phyloP scores from a whole-genome alignment of 2,113 vertebrate species.

The Gallinago paraguaiae region DNA sequence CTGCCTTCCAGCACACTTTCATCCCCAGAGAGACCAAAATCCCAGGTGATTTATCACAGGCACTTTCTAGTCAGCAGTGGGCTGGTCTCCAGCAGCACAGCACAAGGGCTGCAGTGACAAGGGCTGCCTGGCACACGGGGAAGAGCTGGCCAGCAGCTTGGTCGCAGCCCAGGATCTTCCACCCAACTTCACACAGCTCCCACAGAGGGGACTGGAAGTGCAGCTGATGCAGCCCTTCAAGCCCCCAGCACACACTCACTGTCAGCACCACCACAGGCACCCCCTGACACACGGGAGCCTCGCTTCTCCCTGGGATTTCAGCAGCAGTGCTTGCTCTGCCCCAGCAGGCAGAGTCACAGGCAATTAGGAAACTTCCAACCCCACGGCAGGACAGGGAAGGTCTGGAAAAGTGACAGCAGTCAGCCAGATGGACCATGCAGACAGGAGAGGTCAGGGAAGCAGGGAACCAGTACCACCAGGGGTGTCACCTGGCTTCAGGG shows the following conservation, averaged over 20 bases:
- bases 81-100: background rate
- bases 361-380: background rate
- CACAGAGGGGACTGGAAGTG: fast-evolving
- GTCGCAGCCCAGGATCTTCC: fast-evolving
- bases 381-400: background rate
- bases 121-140: fast-evolving
- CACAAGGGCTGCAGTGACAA: background rate
- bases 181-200: background rate
- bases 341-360: background rate
- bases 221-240: fast-evolving
- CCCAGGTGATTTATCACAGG: background rate
- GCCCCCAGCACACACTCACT: background rate
- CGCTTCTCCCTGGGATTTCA: fast-evolving
- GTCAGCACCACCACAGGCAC: background rate
- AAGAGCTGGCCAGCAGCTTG: fast-evolving
- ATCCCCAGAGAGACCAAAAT: background rate
- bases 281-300: background rate
- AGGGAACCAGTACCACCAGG: background rate
- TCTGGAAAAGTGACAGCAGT: background rate
- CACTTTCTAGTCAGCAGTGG: background rate
- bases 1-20: background rate
- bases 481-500: background rate
- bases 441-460: background rate
- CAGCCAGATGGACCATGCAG: background rate
- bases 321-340: background rate